A percentile compares a stretch with the other conserved stretches of the same genome.
phyloP scores from a whole-genome alignment of 2,888 invertebrate species.

The Galeruca laticollis region DNA sequence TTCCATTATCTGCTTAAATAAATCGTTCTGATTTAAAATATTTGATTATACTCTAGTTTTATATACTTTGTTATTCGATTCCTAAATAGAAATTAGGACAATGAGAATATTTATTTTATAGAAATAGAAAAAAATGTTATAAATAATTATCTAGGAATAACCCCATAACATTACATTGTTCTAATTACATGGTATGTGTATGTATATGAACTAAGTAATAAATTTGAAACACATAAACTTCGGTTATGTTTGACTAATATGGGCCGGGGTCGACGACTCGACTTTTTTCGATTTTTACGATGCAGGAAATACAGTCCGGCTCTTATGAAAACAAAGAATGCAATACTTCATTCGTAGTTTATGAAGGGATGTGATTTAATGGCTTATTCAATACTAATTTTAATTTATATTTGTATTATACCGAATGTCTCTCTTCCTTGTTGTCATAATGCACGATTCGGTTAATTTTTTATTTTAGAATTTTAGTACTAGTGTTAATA shows the following conservation, averaged over 20 bases:
- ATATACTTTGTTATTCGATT: too few species aligned
- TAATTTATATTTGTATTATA: background rate
- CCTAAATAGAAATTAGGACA: too few species aligned
- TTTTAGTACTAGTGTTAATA: too few species aligned
- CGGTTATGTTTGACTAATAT: background rate
- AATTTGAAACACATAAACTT: conserved; percentile 12
- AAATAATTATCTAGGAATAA: too few species aligned
- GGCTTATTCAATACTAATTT: conserved; percentile 7
- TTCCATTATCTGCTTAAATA: too few species aligned
- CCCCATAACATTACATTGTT: background rate
- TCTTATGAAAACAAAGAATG: conserved; percentile 13
- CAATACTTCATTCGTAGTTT: background rate
- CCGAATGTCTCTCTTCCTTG: background rate
- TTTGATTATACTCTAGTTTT: too few species aligned
- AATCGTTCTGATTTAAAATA: too few species aligned
- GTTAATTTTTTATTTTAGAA: too few species aligned
- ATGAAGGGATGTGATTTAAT: conserved; percentile 6
- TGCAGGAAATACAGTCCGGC: conserved; percentile 17
- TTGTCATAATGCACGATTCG: too few species aligned
- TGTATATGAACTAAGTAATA: background rate
- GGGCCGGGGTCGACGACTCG: conserved; percentile 23
- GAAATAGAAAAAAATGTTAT: too few species aligned
- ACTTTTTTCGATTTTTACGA: conserved; percentile 21
- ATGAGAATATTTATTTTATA: too few species aligned
- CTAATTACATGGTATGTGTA: background rate